Percentiles rank a stretch among this genome's conserved stretches.
phyloP scores from a whole-genome alignment of 2,797 vertebrate genomes.

The Leptodactylus fallax region DNA sequence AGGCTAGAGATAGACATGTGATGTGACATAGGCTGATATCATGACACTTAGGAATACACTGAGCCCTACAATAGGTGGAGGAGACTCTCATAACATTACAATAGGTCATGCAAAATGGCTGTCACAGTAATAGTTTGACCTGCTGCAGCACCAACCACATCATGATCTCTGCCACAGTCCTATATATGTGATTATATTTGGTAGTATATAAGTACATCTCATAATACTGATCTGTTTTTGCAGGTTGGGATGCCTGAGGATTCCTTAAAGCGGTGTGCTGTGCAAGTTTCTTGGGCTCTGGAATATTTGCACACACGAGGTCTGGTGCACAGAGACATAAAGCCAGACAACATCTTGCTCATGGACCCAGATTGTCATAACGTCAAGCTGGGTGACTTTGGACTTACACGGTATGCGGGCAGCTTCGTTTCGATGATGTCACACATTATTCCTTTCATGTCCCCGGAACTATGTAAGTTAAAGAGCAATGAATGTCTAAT shows the following conservation, averaged over 20 bases:
- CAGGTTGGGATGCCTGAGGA: slow-evolving; percentile 81
- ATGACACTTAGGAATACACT: too few relatives aligned
- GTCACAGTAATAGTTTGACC: too few relatives aligned
- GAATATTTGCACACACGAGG: slow-evolving; percentile 78
- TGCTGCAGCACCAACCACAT: too few relatives aligned
- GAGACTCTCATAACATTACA: too few relatives aligned
- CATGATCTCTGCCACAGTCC: too few relatives aligned
- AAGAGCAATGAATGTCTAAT: neutral
- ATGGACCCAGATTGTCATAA: slow-evolving; percentile 28
- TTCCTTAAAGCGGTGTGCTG: slow-evolving; percentile 78
- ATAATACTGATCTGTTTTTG: neutral
- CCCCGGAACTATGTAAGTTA: slow-evolving; percentile 1
- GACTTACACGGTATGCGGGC: neutral
- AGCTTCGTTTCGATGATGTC: neutral
- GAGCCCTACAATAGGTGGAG: too few relatives aligned
- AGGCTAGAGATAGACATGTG: too few relatives aligned
- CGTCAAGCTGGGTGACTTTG: slow-evolving; percentile 28
- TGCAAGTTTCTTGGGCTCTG: slow-evolving; percentile 79
- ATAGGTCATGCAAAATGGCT: too few relatives aligned
- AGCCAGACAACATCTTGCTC: slow-evolving; percentile 20
- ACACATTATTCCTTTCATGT: slow-evolving; percentile 15
- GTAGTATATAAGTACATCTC: neutral
- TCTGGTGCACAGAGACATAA: slow-evolving; percentile 10
- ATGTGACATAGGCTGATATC: too few relatives aligned
- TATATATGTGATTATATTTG: too few relatives aligned